phyloP scores from a whole-genome alignment of 1,140 invertebrate genomes.

The Diorhabda elongata region DNA sequence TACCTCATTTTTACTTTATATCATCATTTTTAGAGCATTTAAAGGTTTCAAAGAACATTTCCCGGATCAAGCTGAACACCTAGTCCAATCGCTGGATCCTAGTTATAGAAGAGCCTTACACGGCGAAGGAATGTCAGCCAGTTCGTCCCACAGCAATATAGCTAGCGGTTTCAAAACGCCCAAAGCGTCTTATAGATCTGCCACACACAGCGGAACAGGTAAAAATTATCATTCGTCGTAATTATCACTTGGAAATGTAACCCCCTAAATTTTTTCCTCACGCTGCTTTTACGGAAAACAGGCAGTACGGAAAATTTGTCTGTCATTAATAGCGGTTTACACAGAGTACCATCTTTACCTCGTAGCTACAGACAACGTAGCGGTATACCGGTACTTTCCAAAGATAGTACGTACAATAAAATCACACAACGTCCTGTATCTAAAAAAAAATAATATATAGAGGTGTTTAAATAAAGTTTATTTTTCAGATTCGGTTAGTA shows the following conservation, averaged over 20 bases:
- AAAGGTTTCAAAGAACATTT: conserved; percentile 89
- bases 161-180: conserved; percentile 36
- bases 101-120: conserved; percentile 80
- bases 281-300: conserved; percentile 32
- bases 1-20: no score
- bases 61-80: conserved; percentile 79
- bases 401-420: conserved; percentile 38
- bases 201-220: conserved; percentile 37
- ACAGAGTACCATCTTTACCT: conserved; percentile 57
- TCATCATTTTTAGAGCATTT: conserved; percentile 64
- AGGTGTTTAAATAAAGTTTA: neutral
- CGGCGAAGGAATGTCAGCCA: conserved; percentile 53
- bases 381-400: conserved; percentile 56
- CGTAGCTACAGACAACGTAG: conserved; percentile 56
- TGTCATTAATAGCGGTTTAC: conserved; percentile 46
- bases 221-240: conserved; percentile 1
- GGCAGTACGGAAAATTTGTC: conserved; percentile 59
- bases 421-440: no score
- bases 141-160: conserved; percentile 54
- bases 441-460: neutral
- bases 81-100: conserved; percentile 79
- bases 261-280: neutral
- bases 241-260: neutral
- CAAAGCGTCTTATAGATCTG: conserved; percentile 30
- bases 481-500: conserved; percentile 34